A percentile compares a stretch with the other conserved stretches of the same genome.
Conservation (phyloP, 2,113 vertebrate species). For the Salvator merianae region DNA sequence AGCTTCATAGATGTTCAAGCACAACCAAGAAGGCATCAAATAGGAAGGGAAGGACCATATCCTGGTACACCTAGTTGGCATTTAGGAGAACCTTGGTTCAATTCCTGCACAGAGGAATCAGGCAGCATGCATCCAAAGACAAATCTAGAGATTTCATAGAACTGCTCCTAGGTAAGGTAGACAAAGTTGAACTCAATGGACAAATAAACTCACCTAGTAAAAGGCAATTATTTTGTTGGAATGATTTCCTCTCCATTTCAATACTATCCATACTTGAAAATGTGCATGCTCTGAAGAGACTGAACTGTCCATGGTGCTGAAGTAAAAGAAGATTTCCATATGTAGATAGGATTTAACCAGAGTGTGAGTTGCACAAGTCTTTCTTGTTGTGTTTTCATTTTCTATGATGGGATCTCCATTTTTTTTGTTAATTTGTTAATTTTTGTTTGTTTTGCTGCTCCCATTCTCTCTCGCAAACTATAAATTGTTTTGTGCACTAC, state of each 20-base stretch:
- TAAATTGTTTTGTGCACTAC: neutral
- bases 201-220: neutral
- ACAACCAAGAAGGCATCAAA: neutral
- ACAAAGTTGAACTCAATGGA: neutral
- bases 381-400: too few relatives aligned
- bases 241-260: neutral
- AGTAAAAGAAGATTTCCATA: neutral
- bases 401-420: too few relatives aligned
- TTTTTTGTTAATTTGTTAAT: too few relatives aligned
- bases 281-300: too few relatives aligned
- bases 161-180: neutral
- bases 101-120: neutral
- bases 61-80: neutral
- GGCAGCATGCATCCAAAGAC: neutral
- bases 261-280: neutral
- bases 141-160: neutral
- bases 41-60: neutral
- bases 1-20: neutral
- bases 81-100: neutral
- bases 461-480: too few relatives aligned
- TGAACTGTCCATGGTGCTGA: constrained; percentile 16
- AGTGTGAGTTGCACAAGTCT: neutral
- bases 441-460: neutral
- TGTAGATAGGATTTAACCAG: neutral
- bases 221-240: neutral